Conservation (phyloP, 2,113 vertebrate genomes). For the Conger conger region DNA sequence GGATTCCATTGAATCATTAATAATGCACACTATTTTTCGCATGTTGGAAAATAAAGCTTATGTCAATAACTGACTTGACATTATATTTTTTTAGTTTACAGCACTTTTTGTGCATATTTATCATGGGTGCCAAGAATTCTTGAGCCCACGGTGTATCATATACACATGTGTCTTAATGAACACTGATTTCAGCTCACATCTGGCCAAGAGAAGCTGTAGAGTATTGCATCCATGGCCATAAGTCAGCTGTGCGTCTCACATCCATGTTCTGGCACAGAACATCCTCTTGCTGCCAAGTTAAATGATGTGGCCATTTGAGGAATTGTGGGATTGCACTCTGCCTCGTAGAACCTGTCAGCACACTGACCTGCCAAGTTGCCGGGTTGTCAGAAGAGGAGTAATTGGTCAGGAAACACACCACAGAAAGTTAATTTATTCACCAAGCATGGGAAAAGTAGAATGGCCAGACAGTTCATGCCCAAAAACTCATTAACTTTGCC, state of each 20-base stretch:
- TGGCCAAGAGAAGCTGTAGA: neutral
- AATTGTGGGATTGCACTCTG: neutral
- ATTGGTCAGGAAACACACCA: slow-evolving; percentile 41
- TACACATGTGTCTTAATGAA: neutral
- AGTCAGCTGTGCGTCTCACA: neutral
- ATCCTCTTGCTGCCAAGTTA: neutral
- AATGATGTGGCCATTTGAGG: neutral
- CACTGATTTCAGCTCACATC: neutral
- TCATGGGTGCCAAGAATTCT: no score
- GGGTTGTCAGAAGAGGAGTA: slow-evolving; percentile 43
- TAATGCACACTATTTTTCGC: no score
- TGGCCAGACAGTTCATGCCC: neutral
- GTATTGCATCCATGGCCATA: neutral
- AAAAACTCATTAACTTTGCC: neutral
- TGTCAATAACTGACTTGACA: no score
- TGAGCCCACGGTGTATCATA: no score
- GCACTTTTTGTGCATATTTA: no score
- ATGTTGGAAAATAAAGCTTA: no score
- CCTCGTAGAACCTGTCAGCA: neutral
- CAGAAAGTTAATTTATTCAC: neutral
- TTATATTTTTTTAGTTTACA: no score
- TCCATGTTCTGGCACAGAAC: neutral
- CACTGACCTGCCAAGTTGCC: slow-evolving; percentile 36
- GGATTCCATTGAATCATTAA: no score
- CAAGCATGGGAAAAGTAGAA: neutral